phyloP scores from a whole-genome alignment of 2,113 vertebrate genomes.

The Cricetomys ansorgei region DNA sequence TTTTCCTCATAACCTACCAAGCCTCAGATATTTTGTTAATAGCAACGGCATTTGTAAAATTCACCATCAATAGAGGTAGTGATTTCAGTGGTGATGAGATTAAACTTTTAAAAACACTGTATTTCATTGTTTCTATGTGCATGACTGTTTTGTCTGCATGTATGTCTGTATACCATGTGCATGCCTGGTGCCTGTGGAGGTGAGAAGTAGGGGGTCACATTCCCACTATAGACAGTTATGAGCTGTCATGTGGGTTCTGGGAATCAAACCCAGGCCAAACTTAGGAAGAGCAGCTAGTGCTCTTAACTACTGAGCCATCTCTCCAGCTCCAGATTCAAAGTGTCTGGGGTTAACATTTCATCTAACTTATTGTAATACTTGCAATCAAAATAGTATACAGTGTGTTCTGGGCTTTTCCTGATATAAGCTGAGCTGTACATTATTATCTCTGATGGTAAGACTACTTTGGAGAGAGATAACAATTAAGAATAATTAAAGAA shows the following conservation, averaged over 20 bases:
- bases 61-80: neutral
- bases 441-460: neutral
- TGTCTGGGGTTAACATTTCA: neutral
- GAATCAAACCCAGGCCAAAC: neutral
- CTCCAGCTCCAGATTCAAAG: neutral
- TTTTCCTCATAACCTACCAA: neutral
- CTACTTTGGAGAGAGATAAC: neutral
- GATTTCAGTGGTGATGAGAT: neutral
- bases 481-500: neutral
- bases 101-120: neutral
- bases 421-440: neutral
- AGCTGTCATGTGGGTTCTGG: neutral
- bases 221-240: neutral
- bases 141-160: neutral
- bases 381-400: conserved; percentile 19
- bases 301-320: neutral
- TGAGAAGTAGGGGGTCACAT: neutral
- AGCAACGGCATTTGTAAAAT: neutral
- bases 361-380: neutral
- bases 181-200: neutral
- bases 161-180: neutral
- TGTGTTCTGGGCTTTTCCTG: neutral
- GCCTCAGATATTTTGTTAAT: neutral
- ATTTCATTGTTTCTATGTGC: neutral
- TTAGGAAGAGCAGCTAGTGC: neutral